Conservation (phyloP, 1,140 invertebrate species). For the Oryzaephilus surinamensis region DNA sequence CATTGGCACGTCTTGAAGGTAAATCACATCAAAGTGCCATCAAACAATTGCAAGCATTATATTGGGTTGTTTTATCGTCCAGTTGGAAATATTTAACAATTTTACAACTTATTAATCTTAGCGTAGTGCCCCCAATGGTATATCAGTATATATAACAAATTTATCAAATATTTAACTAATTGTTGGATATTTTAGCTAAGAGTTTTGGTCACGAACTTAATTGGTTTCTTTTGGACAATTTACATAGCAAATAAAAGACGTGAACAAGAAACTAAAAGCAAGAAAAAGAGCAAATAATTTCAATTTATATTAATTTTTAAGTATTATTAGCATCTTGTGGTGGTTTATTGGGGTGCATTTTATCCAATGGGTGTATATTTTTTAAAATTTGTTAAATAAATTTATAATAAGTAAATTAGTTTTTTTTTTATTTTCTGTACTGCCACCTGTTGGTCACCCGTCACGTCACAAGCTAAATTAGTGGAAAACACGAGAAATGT, state of each 20-base stretch:
- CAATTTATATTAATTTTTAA: too few species aligned
- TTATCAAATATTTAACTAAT: conserved; percentile 7
- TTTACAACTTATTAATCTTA: conserved; percentile 57
- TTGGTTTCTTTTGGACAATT: conserved; percentile 59
- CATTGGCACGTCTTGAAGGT: conserved; percentile 57
- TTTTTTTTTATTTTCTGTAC: too few species aligned
- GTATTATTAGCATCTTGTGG: too few species aligned
- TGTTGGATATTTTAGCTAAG: conserved; percentile 46
- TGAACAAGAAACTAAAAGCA: conserved; percentile 25
- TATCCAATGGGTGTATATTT: too few species aligned
- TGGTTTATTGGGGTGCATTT: too few species aligned
- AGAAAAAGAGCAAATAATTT: too few species aligned
- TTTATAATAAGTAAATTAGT: too few species aligned
- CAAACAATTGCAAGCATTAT: conserved; percentile 47
- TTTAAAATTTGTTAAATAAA: too few species aligned
- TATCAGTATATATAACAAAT: too few species aligned
- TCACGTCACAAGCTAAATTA: too few species aligned
- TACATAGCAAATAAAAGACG: conserved; percentile 49
- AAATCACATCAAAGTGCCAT: conserved; percentile 50
- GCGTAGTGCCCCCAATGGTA: conserved; percentile 60
- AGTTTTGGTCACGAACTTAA: conserved; percentile 52
- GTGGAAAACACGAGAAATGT: too few species aligned
- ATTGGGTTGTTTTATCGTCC: conserved; percentile 48
- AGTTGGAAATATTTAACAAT: conserved; percentile 64
- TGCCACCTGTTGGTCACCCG: too few species aligned